A percentile compares a stretch with the other conserved stretches of the same genome.
Conservation (phyloP, 1,140 invertebrate genomes). For the Drosophila santomea region DNA sequence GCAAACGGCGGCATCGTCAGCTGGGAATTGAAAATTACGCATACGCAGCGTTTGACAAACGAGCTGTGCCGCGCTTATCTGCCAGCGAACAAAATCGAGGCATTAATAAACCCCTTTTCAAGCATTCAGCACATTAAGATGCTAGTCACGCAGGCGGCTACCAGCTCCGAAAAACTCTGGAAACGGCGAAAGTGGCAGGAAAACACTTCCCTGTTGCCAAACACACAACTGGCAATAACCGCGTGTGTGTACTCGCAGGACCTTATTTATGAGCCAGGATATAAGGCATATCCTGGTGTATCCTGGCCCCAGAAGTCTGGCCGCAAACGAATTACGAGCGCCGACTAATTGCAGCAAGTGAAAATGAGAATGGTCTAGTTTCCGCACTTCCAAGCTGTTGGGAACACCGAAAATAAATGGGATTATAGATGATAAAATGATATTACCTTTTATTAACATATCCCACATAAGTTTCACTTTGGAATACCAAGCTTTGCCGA, state of each 20-base stretch:
- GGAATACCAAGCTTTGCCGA: not conserved
- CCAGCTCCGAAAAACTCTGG: conserved; percentile 47
- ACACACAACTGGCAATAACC: conserved; percentile 59
- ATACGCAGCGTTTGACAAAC: conserved; percentile 62
- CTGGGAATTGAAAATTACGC: conserved; percentile 55
- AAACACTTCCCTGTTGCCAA: conserved; percentile 12
- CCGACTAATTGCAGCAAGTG: conserved; percentile 77
- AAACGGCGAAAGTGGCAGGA: conserved; percentile 20
- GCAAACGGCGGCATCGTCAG: conserved; percentile 12
- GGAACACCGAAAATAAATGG: conserved; percentile 26
- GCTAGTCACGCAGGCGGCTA: conserved; percentile 49
- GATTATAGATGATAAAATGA: not conserved
- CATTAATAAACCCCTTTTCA: conserved; percentile 23
- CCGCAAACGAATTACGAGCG: conserved; percentile 75
- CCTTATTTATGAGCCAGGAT: conserved; percentile 72
- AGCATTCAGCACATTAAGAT: conserved; percentile 41
- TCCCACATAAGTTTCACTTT: not conserved
- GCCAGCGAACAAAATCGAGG: conserved; percentile 24
- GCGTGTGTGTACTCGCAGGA: conserved; percentile 22
- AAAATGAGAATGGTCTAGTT: conserved; percentile 76
- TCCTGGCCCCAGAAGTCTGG: conserved; percentile 63
- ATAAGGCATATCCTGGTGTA: conserved; percentile 67
- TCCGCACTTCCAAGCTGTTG: conserved; percentile 49
- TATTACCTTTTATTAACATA: not conserved
- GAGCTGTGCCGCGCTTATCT: conserved; percentile 27